Evolutionary conservation across 1,140 invertebrate genomes (phyloP).

Genomic region (Prorops nasuta): DNA sequence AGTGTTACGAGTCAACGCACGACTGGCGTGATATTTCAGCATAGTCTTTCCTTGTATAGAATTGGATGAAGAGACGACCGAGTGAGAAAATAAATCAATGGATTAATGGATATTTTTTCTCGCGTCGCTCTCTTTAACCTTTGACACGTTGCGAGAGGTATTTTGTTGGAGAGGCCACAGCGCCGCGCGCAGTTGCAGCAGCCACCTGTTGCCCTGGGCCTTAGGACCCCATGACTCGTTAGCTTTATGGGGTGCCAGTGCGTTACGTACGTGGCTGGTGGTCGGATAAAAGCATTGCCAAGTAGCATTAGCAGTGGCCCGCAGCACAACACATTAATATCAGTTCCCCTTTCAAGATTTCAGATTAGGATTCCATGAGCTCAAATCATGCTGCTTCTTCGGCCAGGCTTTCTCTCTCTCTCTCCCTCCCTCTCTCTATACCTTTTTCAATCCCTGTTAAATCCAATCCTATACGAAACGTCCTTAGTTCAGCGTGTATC

Average conservation of each 20-base stretch:
- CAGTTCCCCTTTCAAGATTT: conserved; percentile 27
- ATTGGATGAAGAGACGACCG: not conserved
- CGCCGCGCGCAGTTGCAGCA: no score
- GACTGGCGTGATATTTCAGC: not conserved
- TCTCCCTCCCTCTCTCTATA: conserved; percentile 7
- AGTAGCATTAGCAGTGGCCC: conserved; percentile 20
- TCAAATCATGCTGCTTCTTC: not conserved
- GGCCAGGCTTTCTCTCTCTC: not conserved
- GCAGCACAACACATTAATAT: conserved; percentile 29
- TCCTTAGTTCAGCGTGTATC: no score
- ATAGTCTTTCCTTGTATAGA: not conserved
- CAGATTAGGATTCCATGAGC: conserved; percentile 20
- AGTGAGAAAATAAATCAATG: not conserved
- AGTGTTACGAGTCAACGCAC: no score
- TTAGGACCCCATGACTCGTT: conserved; percentile 26
- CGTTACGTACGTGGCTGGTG: conserved; percentile 25
- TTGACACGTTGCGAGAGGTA: not conserved
- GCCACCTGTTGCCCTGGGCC: conserved; percentile 21
- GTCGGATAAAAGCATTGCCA: conserved; percentile 18
- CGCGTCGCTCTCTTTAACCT: no score
- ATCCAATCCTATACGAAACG: no score
- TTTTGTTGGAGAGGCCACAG: not conserved
- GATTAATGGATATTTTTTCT: no score
- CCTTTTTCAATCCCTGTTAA: no score
- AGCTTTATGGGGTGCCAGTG: conserved; percentile 28